Conservation (phyloP, 2,797 vertebrate species). For the Iguana delicatissima region DNA sequence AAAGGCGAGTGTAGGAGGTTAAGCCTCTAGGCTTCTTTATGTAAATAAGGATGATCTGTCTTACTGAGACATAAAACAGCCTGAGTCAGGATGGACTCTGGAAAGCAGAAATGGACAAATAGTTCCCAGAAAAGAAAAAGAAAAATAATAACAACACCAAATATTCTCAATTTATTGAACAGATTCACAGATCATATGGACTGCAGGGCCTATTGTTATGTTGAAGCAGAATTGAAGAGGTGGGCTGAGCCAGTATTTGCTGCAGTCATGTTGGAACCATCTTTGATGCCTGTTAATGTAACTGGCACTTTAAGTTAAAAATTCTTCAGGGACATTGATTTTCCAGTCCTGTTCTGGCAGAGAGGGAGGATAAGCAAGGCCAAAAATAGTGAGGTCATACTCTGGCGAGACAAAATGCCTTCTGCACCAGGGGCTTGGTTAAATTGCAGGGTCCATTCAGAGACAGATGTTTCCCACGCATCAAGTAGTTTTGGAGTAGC, state of each 20-base stretch:
- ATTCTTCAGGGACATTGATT: neutral
- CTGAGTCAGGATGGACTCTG: slow-evolving; percentile 11
- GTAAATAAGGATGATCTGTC: slow-evolving; percentile 24
- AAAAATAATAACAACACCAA: neutral
- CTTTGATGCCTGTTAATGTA: slow-evolving; percentile 1
- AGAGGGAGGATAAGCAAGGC: neutral
- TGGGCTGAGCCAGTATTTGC: neutral
- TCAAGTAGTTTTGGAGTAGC: neutral
- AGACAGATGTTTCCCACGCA: neutral
- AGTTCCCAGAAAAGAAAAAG: neutral
- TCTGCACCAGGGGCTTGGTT: neutral
- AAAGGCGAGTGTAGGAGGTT: slow-evolving; percentile 4
- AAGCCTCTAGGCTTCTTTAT: slow-evolving; percentile 11
- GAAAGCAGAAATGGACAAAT: slow-evolving; percentile 17
- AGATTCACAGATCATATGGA: neutral
- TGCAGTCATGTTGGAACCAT: neutral
- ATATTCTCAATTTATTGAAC: neutral
- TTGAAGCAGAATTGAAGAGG: neutral
- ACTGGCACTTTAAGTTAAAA: neutral
- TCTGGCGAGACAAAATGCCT: neutral
- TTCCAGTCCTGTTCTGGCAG: slow-evolving; percentile 5
- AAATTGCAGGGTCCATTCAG: neutral
- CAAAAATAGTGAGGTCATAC: slow-evolving; percentile 24
- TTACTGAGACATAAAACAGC: slow-evolving; percentile 39
- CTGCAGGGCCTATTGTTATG: neutral